Evolutionary conservation across 2,888 invertebrate genomes (phyloP).

Genomic region (Mystacides longicornis): DNA sequence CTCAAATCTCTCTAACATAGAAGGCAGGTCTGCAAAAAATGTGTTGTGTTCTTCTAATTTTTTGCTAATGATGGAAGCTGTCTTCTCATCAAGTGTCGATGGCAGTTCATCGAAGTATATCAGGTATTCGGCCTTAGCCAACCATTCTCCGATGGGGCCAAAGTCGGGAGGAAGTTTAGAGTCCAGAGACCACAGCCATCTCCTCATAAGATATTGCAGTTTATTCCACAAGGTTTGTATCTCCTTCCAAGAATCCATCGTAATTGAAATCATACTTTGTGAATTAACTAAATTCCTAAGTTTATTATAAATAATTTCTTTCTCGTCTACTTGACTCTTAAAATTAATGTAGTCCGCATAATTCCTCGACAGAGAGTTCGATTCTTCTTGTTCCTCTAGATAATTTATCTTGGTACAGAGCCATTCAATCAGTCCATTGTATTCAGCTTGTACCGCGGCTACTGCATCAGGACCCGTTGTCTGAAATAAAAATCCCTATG

Average conservation of each 20-base stretch:
- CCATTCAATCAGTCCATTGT: constrained; percentile 75
- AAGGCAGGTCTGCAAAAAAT: constrained; percentile 80
- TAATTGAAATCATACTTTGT: constrained; percentile 73
- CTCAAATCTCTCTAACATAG: constrained; percentile 70
- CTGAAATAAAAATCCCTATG: constrained; percentile 37
- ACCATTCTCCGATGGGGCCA: constrained; percentile 81
- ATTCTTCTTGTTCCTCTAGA: constrained; percentile 69
- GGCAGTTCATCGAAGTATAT: constrained; percentile 78
- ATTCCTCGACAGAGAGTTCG: constrained; percentile 65
- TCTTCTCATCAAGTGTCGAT: constrained; percentile 78
- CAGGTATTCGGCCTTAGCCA: constrained; percentile 78
- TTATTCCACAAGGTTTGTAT: constrained; percentile 75
- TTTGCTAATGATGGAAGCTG: constrained; percentile 78
- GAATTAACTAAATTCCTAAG: constrained; percentile 73
- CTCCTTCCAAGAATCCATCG: constrained; percentile 79
- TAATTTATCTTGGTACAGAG: constrained; percentile 68
- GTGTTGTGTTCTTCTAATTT: constrained; percentile 84
- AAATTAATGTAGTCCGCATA: constrained; percentile 76
- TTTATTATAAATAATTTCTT: constrained; percentile 65
- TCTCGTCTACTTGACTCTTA: constrained; percentile 68
- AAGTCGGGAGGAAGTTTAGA: constrained; percentile 79
- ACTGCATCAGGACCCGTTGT: constrained; percentile 65
- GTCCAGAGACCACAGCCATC: constrained; percentile 88
- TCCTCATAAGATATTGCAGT: constrained; percentile 67
- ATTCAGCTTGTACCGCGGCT: constrained; percentile 72